Evolutionary conservation across 2,888 invertebrate genomes (phyloP).

Genomic region (Sylvicola fuscatus): DNA sequence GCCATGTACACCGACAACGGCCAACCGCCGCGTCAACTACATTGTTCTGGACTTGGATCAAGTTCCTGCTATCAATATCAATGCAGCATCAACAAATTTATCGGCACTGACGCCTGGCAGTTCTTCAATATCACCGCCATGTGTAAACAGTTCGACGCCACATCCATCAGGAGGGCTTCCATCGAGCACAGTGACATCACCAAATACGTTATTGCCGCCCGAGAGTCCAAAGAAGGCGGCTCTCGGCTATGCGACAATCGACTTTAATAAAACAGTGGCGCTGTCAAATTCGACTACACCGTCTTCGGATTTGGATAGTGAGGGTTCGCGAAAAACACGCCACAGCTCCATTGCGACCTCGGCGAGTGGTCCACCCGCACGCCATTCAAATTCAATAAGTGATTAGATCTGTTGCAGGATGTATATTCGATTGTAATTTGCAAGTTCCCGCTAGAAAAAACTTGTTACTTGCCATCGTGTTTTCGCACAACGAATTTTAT

Average conservation of each 20-base stretch:
- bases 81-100: too few relatives aligned
- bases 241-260: slow-evolving; percentile 74
- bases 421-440: too few relatives aligned
- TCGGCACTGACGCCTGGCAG: neutral
- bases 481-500: too few relatives aligned
- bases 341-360: slow-evolving; percentile 54
- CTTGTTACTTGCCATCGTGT: too few relatives aligned
- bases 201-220: slow-evolving; percentile 20
- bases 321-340: slow-evolving; percentile 57
- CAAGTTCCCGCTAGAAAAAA: too few relatives aligned
- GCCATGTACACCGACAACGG: slow-evolving; percentile 6
- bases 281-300: slow-evolving; percentile 62
- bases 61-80: neutral
- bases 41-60: slow-evolving; percentile 23
- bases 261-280: slow-evolving; percentile 84
- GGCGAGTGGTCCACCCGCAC: slow-evolving; percentile 28
- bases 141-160: neutral
- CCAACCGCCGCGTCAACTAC: slow-evolving; percentile 17
- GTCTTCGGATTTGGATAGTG: slow-evolving; percentile 42
- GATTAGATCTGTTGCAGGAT: slow-evolving; percentile 21
- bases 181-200: neutral
- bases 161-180: neutral
- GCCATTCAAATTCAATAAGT: slow-evolving; percentile 38
- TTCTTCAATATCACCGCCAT: neutral
- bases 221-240: slow-evolving; percentile 30